Conservation (phyloP, 92 coral and sea anemone genomes). For the Parazoanthus swiftii region DNA sequence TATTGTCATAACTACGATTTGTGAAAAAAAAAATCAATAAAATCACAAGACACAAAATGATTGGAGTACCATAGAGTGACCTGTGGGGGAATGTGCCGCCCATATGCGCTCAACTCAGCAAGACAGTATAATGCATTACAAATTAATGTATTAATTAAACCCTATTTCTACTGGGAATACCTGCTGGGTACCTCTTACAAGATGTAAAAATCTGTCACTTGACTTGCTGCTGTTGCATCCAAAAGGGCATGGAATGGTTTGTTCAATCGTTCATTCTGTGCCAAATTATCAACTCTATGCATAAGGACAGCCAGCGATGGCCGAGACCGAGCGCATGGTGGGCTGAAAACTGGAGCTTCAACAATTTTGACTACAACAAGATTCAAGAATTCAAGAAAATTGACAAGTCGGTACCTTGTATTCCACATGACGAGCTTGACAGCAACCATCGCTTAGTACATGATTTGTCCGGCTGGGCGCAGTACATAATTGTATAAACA, state of each 20-base stretch:
- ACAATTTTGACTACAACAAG: constrained; percentile 36
- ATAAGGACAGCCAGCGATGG: background rate
- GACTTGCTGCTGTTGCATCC: constrained; percentile 44
- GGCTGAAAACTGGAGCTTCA: constrained; percentile 48
- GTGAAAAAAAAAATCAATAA: background rate
- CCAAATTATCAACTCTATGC: constrained; percentile 30
- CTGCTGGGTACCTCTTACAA: constrained; percentile 67
- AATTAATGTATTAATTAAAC: background rate
- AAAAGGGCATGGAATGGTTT: constrained; percentile 36
- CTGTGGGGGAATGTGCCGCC: background rate
- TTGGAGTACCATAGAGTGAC: background rate
- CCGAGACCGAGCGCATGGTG: constrained; percentile 39
- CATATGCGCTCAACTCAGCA: constrained; percentile 10
- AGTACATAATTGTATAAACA: constrained; percentile 2
- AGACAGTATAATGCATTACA: background rate
- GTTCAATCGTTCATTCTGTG: constrained; percentile 40
- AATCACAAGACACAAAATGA: too few species aligned
- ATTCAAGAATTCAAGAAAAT: constrained; percentile 29
- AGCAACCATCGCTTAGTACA: constrained; percentile 1
- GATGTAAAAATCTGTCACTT: constrained; percentile 43
- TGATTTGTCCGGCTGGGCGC: constrained; percentile 15
- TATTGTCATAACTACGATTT: background rate
- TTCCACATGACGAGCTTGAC: constrained; percentile 40
- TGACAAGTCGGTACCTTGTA: constrained; percentile 41
- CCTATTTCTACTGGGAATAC: constrained; percentile 52